A percentile compares a stretch with the other conserved stretches of the same genome.
These are phyloP conservation scores for Lepetodrilus schrolli DNA, from an alignment of 2,888 invertebrate species.

Conservation along the genomic window DNA sequence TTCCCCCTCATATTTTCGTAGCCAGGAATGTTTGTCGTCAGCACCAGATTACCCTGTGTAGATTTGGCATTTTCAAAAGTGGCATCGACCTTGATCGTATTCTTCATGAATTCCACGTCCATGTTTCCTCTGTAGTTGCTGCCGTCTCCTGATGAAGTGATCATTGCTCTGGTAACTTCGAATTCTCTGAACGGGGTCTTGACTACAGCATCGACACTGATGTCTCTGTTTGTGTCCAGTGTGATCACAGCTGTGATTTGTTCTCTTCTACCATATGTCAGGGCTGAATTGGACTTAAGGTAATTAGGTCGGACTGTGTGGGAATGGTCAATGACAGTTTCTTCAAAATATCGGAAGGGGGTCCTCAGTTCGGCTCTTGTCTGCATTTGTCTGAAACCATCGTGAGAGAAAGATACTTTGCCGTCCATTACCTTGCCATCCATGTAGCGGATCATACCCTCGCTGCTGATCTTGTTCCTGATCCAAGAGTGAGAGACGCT, in stretches of 20 bases:
- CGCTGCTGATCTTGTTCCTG: constrained; percentile 38
- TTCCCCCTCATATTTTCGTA: constrained; percentile 1
- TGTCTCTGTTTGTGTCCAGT: background rate
- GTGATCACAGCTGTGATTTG: constrained; percentile 1
- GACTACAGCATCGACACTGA: background rate
- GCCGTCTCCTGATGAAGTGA: background rate
- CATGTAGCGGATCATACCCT: constrained; percentile 41
- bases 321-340: constrained; percentile 23
- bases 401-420: background rate
- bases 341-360: constrained; percentile 15
- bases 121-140: background rate
- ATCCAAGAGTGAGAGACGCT: constrained; percentile 36
- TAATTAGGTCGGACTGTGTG: constrained; percentile 25
- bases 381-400: background rate
- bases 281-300: background rate
- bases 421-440: constrained; percentile 15
- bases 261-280: constrained; percentile 19
- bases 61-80: background rate
- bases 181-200: constrained; percentile 8
- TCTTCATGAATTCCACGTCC: background rate
- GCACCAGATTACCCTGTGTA: background rate
- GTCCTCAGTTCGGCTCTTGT: background rate
- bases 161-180: background rate
- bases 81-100: background rate
- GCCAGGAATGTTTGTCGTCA: constrained; percentile 20